Evolutionary conservation across 2,113 vertebrate genomes (phyloP).

Genomic region (Solea solea): DNA sequence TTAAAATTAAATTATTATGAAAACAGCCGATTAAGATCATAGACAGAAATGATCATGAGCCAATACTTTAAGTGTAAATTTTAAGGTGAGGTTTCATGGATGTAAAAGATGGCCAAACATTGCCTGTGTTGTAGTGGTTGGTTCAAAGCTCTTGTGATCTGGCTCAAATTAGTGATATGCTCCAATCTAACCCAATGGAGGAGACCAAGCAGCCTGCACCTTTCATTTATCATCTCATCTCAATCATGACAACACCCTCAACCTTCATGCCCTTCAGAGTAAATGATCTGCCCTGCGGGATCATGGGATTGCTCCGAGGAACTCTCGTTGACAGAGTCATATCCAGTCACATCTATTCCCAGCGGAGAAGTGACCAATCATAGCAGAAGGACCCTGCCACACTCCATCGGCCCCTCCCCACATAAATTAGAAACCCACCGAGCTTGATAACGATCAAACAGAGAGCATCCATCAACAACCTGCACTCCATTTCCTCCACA

Average conservation of each 20-base stretch:
- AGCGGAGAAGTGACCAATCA: constrained; percentile 56
- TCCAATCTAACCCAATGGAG: constrained; percentile 6
- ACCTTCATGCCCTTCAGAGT: constrained; percentile 55
- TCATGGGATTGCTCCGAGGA: constrained; percentile 35
- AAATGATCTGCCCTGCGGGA: constrained; percentile 69
- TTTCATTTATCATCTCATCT: constrained; percentile 40
- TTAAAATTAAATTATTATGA: not conserved
- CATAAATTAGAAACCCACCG: constrained; percentile 15
- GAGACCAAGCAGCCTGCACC: not conserved
- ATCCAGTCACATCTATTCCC: constrained; percentile 48
- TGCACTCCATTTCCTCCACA: constrained; percentile 32
- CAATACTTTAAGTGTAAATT: too few species aligned
- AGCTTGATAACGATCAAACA: constrained; percentile 38
- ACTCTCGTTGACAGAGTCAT: constrained; percentile 41
- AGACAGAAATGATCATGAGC: too few species aligned
- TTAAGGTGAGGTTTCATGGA: not conserved
- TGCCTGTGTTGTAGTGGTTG: not conserved
- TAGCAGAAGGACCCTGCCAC: constrained; percentile 7
- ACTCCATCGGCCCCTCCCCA: constrained; percentile 15
- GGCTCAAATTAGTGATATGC: not conserved
- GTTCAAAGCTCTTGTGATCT: not conserved
- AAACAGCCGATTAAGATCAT: not conserved
- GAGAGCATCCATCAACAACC: constrained; percentile 28
- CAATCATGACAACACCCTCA: constrained; percentile 66
- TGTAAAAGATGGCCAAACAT: not conserved